phyloP scores from a whole-genome alignment of 1,140 invertebrate genomes.

The Pseudomyrmex gracilis region DNA sequence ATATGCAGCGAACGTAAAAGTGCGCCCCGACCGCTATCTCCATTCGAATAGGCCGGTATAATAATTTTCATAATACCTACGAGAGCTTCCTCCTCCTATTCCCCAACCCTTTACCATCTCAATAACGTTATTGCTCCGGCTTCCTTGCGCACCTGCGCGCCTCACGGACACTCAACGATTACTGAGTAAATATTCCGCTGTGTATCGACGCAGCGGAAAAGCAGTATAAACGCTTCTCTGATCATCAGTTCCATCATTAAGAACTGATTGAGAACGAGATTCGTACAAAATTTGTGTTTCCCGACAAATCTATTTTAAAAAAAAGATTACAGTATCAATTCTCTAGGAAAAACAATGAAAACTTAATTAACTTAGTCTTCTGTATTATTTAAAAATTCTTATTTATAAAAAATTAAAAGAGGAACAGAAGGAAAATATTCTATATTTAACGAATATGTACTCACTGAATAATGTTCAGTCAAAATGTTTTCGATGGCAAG shows the following conservation, averaged over 20 bases:
- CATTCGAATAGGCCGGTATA: slow-evolving; percentile 45
- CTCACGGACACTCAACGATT: slow-evolving; percentile 20
- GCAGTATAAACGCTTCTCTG: not conserved
- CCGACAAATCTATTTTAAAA: not conserved
- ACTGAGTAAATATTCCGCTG: slow-evolving; percentile 26
- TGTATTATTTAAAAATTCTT: too few species aligned
- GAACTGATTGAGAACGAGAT: not conserved
- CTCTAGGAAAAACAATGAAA: too few species aligned
- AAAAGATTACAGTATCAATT: not conserved
- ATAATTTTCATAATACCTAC: slow-evolving; percentile 51
- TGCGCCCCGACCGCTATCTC: slow-evolving; percentile 1
- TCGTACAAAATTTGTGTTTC: not conserved
- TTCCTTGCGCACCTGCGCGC: slow-evolving; percentile 21
- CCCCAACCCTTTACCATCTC: slow-evolving; percentile 6
- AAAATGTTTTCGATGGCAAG: too few species aligned
- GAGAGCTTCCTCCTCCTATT: too few species aligned
- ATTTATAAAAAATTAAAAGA: too few species aligned
- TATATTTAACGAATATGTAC: too few species aligned
- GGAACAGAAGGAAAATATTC: too few species aligned
- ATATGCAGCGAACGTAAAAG: slow-evolving; percentile 43
- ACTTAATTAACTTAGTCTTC: too few species aligned
- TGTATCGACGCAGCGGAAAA: not conserved
- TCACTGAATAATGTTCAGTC: too few species aligned
- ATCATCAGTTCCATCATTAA: not conserved
- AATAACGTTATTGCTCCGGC: slow-evolving; percentile 12